A percentile compares a stretch with the other conserved stretches of the same genome.
phyloP scores from a whole-genome alignment of 2,888 invertebrate species.

The Druceiella hillmani region DNA sequence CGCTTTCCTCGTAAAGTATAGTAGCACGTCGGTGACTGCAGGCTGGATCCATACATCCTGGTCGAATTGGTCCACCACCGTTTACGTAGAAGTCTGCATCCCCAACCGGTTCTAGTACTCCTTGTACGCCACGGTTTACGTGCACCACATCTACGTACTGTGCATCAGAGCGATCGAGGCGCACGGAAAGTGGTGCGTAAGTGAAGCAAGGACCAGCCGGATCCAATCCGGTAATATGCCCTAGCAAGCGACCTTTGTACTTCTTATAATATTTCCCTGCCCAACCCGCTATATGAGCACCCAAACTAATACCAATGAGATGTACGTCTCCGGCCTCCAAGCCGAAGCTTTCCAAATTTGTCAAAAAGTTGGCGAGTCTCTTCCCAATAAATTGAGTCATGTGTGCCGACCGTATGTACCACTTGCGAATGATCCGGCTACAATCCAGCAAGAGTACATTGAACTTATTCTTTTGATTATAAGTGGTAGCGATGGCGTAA shows the following conservation, averaged over 20 bases:
- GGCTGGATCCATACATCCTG: slow-evolving; percentile 56
- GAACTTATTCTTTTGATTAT: slow-evolving; percentile 42
- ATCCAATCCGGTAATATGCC: slow-evolving; percentile 46
- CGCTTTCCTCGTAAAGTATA: slow-evolving; percentile 41
- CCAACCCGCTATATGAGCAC: slow-evolving; percentile 53
- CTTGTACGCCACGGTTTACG: slow-evolving; percentile 44
- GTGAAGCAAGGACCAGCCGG: slow-evolving; percentile 50
- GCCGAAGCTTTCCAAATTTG: slow-evolving; percentile 41
- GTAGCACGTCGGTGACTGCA: slow-evolving; percentile 47
- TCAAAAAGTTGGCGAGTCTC: slow-evolving; percentile 48
- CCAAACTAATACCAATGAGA: slow-evolving; percentile 53
- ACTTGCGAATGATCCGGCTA: slow-evolving; percentile 40
- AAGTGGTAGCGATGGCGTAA: slow-evolving; percentile 38
- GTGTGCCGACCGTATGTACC: slow-evolving; percentile 42
- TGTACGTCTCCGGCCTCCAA: slow-evolving; percentile 48
- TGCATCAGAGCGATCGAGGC: slow-evolving; percentile 42
- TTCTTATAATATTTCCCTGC: slow-evolving; percentile 43
- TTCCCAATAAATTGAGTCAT: slow-evolving; percentile 47
- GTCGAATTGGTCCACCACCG: slow-evolving; percentile 63
- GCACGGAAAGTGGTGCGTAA: slow-evolving; percentile 38
- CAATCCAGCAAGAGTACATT: slow-evolving; percentile 45
- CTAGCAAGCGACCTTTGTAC: slow-evolving; percentile 36
- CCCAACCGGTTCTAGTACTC: slow-evolving; percentile 53
- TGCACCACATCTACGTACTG: slow-evolving; percentile 44
- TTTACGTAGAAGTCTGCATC: slow-evolving; percentile 74